Conservation (phyloP, 2,113 vertebrate genomes). For the Solea senegalensis region DNA sequence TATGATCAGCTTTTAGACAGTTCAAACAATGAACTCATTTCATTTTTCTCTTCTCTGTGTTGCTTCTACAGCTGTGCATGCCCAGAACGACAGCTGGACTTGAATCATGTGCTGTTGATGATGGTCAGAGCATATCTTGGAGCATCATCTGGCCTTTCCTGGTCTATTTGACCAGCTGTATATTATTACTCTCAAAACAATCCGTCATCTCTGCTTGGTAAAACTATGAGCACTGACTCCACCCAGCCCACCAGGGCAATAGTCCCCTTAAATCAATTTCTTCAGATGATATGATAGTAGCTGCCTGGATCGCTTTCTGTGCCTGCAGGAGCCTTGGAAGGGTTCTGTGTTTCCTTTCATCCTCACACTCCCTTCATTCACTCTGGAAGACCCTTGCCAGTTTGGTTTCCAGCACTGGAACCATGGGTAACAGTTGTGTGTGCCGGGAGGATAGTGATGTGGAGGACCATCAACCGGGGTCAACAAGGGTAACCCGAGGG, state of each 20-base stretch:
- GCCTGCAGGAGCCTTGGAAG: conserved; percentile 93
- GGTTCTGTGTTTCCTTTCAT: conserved; percentile 90
- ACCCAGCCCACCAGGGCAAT: conserved; percentile 76
- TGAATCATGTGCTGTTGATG: conserved; percentile 11
- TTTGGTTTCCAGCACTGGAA: conserved; percentile 75
- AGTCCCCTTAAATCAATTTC: conserved; percentile 77
- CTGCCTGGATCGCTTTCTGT: conserved; percentile 94
- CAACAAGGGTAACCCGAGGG: conserved; percentile 77
- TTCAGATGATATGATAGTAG: conserved; percentile 99
- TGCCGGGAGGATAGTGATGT: conserved; percentile 94
- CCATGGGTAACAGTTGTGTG: conserved; percentile 97
- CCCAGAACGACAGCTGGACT: conserved; percentile 35
- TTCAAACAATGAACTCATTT: background rate
- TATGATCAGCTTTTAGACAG: background rate
- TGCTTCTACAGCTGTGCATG: conserved; percentile 39
- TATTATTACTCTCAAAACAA: conserved; percentile 6
- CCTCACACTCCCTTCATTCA: conserved; percentile 85
- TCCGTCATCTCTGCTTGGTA: conserved; percentile 32
- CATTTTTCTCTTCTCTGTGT: conserved; percentile 28
- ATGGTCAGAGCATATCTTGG: conserved; percentile 37
- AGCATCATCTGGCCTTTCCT: conserved; percentile 16
- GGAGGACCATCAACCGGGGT: conserved; percentile 85
- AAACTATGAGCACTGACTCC: conserved; percentile 62
- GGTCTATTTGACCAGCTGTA: conserved; percentile 21
- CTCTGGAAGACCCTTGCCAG: conserved; percentile 82